These are phyloP conservation scores for Tupiocoris notatus DNA, from an alignment of 2,888 invertebrate genomes.

Conservation along the genomic window DNA sequence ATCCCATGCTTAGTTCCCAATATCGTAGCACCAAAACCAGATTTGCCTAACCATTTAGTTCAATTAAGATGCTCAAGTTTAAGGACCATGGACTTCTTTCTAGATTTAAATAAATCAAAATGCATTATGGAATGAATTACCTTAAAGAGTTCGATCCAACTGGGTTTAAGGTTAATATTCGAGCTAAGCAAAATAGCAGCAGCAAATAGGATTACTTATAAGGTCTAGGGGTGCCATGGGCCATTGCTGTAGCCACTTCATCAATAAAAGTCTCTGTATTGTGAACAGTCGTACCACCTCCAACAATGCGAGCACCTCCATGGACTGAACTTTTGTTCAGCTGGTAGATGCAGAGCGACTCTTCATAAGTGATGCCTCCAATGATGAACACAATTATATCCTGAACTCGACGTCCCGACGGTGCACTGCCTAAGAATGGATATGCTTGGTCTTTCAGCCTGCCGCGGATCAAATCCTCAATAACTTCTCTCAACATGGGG, in stretches of 20 bases:
- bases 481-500: conserved; percentile 82
- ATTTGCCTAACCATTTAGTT: too few species aligned
- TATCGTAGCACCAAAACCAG: too few species aligned
- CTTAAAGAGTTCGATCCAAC: too few species aligned
- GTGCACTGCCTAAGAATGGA: conserved; percentile 69
- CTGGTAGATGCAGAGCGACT: conserved; percentile 79
- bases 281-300: conserved; percentile 91
- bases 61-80: too few species aligned
- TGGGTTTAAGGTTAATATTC: too few species aligned
- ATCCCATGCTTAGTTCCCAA: too few species aligned
- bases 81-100: too few species aligned
- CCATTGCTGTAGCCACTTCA: conserved; percentile 60
- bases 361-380: conserved; percentile 96
- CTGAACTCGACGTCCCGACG: conserved; percentile 62
- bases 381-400: conserved; percentile 96
- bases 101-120: too few species aligned
- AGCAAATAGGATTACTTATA: not conserved
- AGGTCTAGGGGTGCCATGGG: not conserved
- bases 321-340: conserved; percentile 70
- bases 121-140: too few species aligned
- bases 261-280: conserved; percentile 79
- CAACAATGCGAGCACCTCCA: conserved; percentile 70
- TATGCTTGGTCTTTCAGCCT: conserved; percentile 81
- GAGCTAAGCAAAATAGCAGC: too few species aligned
- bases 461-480: conserved; percentile 89